Evolutionary conservation across 2,113 vertebrate genomes (phyloP).

Genomic region (Phalacrocorax aristotelis): DNA sequence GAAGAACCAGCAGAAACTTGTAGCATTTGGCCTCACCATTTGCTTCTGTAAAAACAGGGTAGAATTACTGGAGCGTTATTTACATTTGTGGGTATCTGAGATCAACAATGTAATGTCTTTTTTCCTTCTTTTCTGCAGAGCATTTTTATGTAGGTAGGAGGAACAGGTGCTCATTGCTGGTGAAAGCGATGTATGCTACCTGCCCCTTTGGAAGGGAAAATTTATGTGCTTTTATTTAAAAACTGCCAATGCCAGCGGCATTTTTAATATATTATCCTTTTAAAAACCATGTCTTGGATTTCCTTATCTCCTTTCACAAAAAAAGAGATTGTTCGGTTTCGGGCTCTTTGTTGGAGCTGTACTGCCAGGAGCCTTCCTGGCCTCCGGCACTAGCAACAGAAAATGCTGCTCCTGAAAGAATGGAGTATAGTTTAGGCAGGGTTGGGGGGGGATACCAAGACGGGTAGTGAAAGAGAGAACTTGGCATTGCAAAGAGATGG

Average conservation of each 20-base stretch:
- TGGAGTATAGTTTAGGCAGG: neutral
- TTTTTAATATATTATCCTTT: neutral
- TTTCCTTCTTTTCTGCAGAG: neutral
- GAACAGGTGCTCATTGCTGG: neutral
- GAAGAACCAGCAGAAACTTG: neutral
- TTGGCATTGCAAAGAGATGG: neutral
- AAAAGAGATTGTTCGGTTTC: neutral
- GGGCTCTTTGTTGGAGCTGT: neutral
- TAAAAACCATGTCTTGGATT: neutral
- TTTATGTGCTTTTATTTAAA: neutral
- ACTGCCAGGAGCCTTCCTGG: slow-evolving; percentile 37
- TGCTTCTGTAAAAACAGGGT: neutral
- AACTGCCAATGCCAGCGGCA: neutral
- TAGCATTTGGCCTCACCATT: neutral
- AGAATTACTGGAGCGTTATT: neutral
- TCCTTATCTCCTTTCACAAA: neutral
- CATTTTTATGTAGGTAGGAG: neutral
- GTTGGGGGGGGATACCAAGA: neutral
- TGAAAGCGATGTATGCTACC: neutral
- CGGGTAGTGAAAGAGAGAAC: neutral
- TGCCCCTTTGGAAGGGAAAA: neutral
- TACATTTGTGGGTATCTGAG: neutral
- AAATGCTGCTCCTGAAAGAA: slow-evolving; percentile 21
- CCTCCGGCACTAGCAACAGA: slow-evolving; percentile 26
- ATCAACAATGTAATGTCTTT: neutral